Evolutionary conservation across 1,140 invertebrate species (phyloP), one percentile per base, ranked within the genome.

Genomic region (Cylas formicarius): DNA sequence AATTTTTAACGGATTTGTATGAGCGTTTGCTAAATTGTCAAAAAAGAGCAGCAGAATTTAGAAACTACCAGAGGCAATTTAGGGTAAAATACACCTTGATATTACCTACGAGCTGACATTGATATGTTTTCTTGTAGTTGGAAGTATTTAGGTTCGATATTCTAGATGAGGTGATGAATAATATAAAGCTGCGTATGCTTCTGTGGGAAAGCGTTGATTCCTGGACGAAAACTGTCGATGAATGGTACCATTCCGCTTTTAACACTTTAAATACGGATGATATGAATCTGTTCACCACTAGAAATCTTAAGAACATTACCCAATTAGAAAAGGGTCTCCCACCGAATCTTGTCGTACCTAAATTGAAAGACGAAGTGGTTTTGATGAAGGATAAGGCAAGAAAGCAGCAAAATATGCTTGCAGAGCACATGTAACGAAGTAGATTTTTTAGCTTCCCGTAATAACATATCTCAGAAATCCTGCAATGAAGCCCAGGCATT

Each of bases 241-340:
- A 74, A 28, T 84, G 84, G 84, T 77, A 76, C 20, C 66, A 67
- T 7, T 61, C 63, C 3, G 73, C 82, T 13, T 90, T 91, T 60
- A 71, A 77, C 28, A 74, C 68, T 0, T 61, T 91, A 1, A 73
- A 83, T 52, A 72, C 84, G 0, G 84, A 87, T 23, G 77, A 84
- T 2, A 75, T 91, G 62, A 73, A 68, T 36, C 67, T 68, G n/a
- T 75, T 71, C 38, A 82, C 74, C 31, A 75, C 68, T 45, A 80
- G 70, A 61, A 84, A 74, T 65, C 64, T 77, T 49, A 89, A 81
- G 72, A 84, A 79, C 61, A 72, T 83, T 45, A 73, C 77, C 55
- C 79, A 84, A 60, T 66, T 90, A 21, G 84, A 88, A 50, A 86
- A 88, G 58, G 80, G 80, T 19, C 59, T 90, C 10, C 84, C 86